Conservation (phyloP, 2,797 vertebrate species). For the Oreochromis grahami region DNA sequence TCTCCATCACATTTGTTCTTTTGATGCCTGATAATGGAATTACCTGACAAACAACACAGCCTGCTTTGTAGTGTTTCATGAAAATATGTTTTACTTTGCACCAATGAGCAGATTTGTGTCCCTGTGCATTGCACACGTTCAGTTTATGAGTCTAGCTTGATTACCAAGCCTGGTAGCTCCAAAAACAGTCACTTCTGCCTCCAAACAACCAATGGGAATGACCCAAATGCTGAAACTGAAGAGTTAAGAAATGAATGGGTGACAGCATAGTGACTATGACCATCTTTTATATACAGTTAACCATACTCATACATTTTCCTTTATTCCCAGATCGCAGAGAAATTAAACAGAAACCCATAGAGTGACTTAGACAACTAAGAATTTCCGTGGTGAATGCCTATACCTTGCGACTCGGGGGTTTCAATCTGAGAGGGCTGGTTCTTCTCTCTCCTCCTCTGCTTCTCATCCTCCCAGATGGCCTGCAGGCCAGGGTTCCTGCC, state of each 20-base stretch:
- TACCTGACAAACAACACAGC: background rate
- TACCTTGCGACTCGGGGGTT: constrained; percentile 88
- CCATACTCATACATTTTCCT: background rate
- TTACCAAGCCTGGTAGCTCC: background rate
- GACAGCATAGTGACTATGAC: background rate
- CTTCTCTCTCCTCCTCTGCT: constrained; percentile 87
- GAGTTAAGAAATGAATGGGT: background rate
- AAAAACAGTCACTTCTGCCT: background rate
- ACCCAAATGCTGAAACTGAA: background rate
- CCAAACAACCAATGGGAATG: background rate
- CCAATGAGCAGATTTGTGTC: background rate
- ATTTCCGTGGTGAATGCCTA: background rate
- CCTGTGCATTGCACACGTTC: background rate
- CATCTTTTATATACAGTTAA: background rate
- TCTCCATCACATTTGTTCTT: background rate
- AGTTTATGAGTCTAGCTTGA: background rate
- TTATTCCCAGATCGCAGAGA: background rate
- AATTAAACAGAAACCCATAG: background rate
- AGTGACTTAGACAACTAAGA: background rate
- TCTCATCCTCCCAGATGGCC: constrained; percentile 98
- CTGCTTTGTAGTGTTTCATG: background rate
- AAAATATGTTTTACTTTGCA: background rate
- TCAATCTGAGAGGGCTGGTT: constrained; percentile 87
- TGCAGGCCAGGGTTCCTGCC: constrained; percentile 94
- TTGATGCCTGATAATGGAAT: background rate